Evolutionary conservation across 1,140 invertebrate genomes (phyloP).

Genomic region (Sweltsa coloradensis): DNA sequence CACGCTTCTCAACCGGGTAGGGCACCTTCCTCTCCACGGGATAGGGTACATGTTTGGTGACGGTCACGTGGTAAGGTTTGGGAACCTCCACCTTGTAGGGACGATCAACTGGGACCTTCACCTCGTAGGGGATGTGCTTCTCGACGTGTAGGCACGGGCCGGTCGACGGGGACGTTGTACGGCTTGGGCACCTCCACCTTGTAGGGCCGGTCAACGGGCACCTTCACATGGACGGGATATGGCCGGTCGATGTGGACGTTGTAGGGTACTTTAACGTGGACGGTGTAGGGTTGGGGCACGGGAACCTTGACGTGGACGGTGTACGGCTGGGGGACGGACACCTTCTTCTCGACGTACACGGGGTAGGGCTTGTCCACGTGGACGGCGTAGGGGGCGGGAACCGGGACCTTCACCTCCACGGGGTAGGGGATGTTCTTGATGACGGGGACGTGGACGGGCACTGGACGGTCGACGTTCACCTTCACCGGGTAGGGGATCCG

Average conservation of each 20-base stretch:
- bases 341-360: slow-evolving; percentile 18
- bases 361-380: slow-evolving; percentile 10
- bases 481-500: slow-evolving; percentile 34
- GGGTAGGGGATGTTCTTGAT: slow-evolving; percentile 41
- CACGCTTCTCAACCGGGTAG: slow-evolving; percentile 35
- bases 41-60: slow-evolving; percentile 39
- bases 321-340: slow-evolving; percentile 8
- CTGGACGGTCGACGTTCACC: slow-evolving; percentile 29
- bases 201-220: slow-evolving; percentile 36
- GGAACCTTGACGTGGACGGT: slow-evolving; percentile 10
- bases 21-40: slow-evolving; percentile 26
- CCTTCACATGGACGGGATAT: slow-evolving; percentile 3
- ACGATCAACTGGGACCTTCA: slow-evolving; percentile 43
- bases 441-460: slow-evolving; percentile 28
- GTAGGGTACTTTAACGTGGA: slow-evolving; percentile 11
- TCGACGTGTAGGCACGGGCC: slow-evolving; percentile 45
- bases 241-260: slow-evolving; percentile 18
- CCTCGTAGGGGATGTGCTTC: slow-evolving; percentile 28
- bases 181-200: slow-evolving; percentile 18
- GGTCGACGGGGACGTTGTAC: neutral
- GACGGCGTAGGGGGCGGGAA: slow-evolving; percentile 49
- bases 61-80: slow-evolving; percentile 36
- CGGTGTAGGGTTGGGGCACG: slow-evolving; percentile 10
- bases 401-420: slow-evolving; percentile 34
- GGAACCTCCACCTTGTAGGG: slow-evolving; percentile 41